Evolutionary conservation across 2,888 invertebrate species (phyloP).

Genomic region (Hoplodrina ambigua): DNA sequence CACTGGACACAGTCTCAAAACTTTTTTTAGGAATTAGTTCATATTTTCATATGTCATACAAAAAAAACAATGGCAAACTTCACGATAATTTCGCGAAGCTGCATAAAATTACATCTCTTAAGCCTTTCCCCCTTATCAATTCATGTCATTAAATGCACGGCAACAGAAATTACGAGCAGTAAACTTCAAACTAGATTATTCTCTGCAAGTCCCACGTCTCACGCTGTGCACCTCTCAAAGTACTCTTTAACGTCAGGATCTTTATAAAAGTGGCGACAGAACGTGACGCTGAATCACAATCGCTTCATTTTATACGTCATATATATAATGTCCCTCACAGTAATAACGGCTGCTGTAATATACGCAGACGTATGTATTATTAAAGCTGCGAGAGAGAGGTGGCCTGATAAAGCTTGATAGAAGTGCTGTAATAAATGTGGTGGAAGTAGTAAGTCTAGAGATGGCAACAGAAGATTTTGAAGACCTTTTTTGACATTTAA

Average conservation of each 20-base stretch:
- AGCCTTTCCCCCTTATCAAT: constrained; percentile 18
- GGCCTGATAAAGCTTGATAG: constrained; percentile 42
- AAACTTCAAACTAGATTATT: constrained; percentile 51
- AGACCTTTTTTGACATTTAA: neutral
- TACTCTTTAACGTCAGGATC: constrained; percentile 54
- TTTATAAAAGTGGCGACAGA: constrained; percentile 53
- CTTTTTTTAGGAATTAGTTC: neutral
- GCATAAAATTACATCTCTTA: constrained; percentile 2
- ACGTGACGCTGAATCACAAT: constrained; percentile 75
- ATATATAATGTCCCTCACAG: constrained; percentile 49
- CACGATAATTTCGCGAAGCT: neutral
- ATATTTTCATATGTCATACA: no score
- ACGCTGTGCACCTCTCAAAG: constrained; percentile 51
- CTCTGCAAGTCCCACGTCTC: constrained; percentile 30
- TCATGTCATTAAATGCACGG: constrained; percentile 28
- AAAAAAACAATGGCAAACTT: no score
- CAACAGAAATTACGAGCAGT: constrained; percentile 38
- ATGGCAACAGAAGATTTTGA: neutral
- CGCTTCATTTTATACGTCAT: constrained; percentile 71
- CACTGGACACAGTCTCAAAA: neutral
- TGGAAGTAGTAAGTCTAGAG: constrained; percentile 8
- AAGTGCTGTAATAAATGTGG: constrained; percentile 36
- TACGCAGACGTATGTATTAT: constrained; percentile 49
- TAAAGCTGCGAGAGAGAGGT: constrained; percentile 30
- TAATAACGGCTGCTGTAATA: constrained; percentile 53